Evolutionary conservation across 2,797 vertebrate genomes (phyloP).

Genomic region (Enteromius anoplus): DNA sequence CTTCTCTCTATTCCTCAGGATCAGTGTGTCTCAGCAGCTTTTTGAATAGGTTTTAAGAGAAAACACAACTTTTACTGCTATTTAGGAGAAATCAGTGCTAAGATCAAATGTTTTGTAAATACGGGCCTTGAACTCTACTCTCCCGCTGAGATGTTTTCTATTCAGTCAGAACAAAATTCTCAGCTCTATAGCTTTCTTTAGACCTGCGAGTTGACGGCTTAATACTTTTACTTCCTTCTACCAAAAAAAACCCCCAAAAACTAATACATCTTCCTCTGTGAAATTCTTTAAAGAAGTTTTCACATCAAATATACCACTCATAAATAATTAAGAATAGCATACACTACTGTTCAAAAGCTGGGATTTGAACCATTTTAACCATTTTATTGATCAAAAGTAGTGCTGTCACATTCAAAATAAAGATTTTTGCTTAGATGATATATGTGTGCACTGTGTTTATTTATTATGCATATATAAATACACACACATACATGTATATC

Average conservation of each 20-base stretch:
- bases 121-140: not conserved
- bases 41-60: too few species aligned
- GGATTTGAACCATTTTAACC: not conserved
- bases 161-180: not conserved
- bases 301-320: not conserved
- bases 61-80: too few species aligned
- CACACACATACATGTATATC: too few species aligned
- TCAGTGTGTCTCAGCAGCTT: too few species aligned
- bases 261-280: not conserved
- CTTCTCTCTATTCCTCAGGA: too few species aligned
- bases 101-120: too few species aligned
- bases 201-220: not conserved
- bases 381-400: not conserved
- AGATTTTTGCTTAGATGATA: too few species aligned
- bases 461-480: too few species aligned
- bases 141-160: not conserved
- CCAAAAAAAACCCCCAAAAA: not conserved
- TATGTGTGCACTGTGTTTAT: too few species aligned
- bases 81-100: too few species aligned
- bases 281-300: not conserved
- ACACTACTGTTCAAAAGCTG: not conserved
- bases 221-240: not conserved
- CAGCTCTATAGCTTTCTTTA: not conserved
- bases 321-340: conserved; percentile 1
- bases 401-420: too few species aligned